Evolutionary conservation across 2,888 invertebrate species (phyloP).

Genomic region (Monoplex corrugatus): DNA sequence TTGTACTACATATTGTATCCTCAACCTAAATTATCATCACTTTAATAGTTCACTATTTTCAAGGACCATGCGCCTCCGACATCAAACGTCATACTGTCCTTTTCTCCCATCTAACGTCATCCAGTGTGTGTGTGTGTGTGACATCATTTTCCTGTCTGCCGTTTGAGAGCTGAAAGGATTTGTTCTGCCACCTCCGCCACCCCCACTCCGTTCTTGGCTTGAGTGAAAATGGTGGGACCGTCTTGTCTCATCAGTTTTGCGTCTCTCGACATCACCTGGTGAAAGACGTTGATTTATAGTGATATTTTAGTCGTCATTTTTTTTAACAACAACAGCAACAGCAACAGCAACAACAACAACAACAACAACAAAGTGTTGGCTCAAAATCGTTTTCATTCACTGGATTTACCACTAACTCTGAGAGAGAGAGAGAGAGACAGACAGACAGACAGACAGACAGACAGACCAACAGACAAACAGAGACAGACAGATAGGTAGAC

Average conservation of each 20-base stretch:
- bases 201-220: constrained; percentile 74
- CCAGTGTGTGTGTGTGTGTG: too few relatives aligned
- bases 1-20: too few relatives aligned
- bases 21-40: neutral
- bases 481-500: too few relatives aligned
- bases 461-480: too few relatives aligned
- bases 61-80: too few relatives aligned
- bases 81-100: too few relatives aligned
- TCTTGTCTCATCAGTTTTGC: constrained; percentile 72
- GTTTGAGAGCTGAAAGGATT: constrained; percentile 62
- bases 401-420: neutral
- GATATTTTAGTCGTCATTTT: neutral
- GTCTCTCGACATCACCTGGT: constrained; percentile 73
- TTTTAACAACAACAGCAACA: neutral
- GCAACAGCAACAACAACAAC: too few relatives aligned
- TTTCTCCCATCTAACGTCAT: too few relatives aligned
- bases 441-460: too few relatives aligned
- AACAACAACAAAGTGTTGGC: too few relatives aligned
- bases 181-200: constrained; percentile 68
- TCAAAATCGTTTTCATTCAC: too few relatives aligned
- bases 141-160: constrained; percentile 52
- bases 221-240: constrained; percentile 74
- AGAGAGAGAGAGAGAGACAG: too few relatives aligned
- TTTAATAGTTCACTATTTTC: neutral
- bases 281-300: neutral